Percentiles rank a stretch among this genome's conserved stretches.
These are phyloP conservation scores for Actenoides lindsayi DNA, from an alignment of 2,113 vertebrate genomes.

Conservation along the genomic window DNA sequence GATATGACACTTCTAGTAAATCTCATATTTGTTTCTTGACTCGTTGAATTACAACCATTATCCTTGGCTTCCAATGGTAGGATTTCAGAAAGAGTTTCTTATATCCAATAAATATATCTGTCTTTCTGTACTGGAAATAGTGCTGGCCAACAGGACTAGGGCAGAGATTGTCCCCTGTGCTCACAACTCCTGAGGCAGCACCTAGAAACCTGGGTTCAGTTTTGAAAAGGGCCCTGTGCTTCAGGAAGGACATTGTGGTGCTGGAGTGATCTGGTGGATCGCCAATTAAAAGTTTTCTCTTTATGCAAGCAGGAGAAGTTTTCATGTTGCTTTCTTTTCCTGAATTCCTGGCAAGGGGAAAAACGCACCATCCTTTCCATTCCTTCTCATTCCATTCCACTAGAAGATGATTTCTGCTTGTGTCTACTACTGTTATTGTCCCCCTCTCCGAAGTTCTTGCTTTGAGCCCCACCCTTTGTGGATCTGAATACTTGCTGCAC, in stretches of 20 bases:
- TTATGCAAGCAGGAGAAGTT: not conserved
- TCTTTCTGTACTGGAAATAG: not conserved
- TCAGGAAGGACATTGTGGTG: not conserved
- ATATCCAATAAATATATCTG: not conserved
- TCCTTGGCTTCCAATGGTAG: constrained; percentile 7
- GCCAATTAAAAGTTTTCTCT: not conserved
- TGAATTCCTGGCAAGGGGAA: not conserved
- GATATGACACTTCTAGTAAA: not conserved
- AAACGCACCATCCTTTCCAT: not conserved
- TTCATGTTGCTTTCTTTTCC: not conserved
- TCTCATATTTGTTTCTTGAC: not conserved
- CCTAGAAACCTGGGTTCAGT: not conserved
- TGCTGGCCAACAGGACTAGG: not conserved
- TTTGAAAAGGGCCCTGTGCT: not conserved
- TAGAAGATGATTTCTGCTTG: not conserved
- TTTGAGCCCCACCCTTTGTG: not conserved
- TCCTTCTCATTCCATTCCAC: not conserved
- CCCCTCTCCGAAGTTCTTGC: not conserved
- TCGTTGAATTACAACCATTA: not conserved
- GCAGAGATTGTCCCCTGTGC: not conserved
- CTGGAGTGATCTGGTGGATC: not conserved
- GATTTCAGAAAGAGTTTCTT: not conserved
- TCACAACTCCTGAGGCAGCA: not conserved
- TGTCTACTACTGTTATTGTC: rapidly evolving
- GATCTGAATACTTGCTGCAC: not conserved